Evolutionary conservation across 2,113 vertebrate genomes (phyloP).

Genomic region (Megalops atlanticus): DNA sequence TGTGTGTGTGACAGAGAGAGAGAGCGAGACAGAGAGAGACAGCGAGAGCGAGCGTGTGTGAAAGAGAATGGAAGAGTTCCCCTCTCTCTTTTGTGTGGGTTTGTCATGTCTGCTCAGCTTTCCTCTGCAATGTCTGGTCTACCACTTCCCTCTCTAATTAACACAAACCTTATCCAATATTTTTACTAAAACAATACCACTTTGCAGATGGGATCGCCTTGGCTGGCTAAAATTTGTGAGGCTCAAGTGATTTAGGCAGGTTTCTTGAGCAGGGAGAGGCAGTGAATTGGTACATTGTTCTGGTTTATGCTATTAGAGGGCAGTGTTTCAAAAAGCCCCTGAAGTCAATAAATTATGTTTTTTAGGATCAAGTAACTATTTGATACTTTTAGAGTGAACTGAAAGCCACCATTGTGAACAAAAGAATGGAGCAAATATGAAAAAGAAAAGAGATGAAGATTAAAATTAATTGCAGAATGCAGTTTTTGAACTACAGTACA

Average conservation of each 20-base stretch:
- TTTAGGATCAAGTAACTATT: conserved; percentile 32
- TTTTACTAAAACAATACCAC: conserved; percentile 16
- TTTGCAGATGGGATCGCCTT: conserved; percentile 5
- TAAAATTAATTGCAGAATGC: conserved; percentile 19
- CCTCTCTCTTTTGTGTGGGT: background rate
- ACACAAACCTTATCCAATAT: conserved; percentile 18
- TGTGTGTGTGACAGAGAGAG: too few relatives aligned
- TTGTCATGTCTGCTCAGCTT: background rate
- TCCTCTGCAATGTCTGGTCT: background rate
- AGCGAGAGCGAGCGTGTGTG: background rate
- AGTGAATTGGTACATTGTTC: conserved; percentile 28
- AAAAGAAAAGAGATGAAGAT: background rate
- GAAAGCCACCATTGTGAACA: conserved; percentile 30
- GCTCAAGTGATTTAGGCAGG: conserved; percentile 18
- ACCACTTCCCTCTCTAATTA: conserved; percentile 21
- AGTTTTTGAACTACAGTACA: background rate
- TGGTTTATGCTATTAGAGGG: conserved; percentile 12
- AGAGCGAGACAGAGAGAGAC: too few relatives aligned
- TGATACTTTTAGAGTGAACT: conserved; percentile 28
- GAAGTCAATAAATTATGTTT: conserved; percentile 28
- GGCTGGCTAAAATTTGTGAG: background rate
- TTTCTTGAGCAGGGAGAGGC: conserved; percentile 5
- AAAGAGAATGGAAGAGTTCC: background rate
- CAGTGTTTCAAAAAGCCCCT: conserved; percentile 19
- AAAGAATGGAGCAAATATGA: background rate